Conservation (phyloP, 2,888 invertebrate genomes). For the Nomada hirtipes region DNA sequence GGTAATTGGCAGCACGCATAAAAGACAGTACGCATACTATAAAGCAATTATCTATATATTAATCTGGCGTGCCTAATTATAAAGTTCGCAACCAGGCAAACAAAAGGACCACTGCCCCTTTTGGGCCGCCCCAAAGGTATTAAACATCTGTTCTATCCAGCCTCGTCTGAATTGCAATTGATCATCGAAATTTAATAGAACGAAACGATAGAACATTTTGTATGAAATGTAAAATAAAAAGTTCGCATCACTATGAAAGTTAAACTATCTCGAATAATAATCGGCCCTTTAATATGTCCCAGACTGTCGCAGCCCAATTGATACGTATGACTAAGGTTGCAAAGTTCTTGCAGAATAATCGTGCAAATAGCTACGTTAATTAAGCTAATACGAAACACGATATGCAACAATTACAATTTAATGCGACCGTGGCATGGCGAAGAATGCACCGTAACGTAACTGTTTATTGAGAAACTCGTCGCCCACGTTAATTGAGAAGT, state of each 20-base stretch:
- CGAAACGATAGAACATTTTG: too few relatives aligned
- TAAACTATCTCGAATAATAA: too few relatives aligned
- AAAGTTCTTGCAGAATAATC: constrained; percentile 19
- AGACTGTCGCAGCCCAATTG: neutral
- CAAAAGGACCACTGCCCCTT: constrained; percentile 5
- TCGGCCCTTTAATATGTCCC: neutral
- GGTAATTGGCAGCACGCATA: too few relatives aligned
- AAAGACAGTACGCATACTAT: neutral
- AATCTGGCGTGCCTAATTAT: constrained; percentile 42
- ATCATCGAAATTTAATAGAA: constrained; percentile 42
- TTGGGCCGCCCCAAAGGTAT: constrained; percentile 17
- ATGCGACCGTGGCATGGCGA: constrained; percentile 26
- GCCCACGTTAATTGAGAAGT: constrained; percentile 50
- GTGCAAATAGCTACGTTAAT: constrained; percentile 34
- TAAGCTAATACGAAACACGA: constrained; percentile 44
- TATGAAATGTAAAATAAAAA: too few relatives aligned
- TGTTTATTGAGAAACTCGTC: constrained; percentile 48
- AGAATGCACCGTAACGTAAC: constrained; percentile 39
- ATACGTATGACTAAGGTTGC: neutral
- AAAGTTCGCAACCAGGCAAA: constrained; percentile 39
- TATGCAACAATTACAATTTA: constrained; percentile 43
- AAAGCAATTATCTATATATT: constrained; percentile 24
- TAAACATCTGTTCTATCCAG: constrained; percentile 54
- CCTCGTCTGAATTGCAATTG: constrained; percentile 69
- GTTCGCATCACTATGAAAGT: too few relatives aligned